Evolutionary conservation across 2,888 invertebrate genomes (phyloP).

Genomic region (Morpho deidamia): DNA sequence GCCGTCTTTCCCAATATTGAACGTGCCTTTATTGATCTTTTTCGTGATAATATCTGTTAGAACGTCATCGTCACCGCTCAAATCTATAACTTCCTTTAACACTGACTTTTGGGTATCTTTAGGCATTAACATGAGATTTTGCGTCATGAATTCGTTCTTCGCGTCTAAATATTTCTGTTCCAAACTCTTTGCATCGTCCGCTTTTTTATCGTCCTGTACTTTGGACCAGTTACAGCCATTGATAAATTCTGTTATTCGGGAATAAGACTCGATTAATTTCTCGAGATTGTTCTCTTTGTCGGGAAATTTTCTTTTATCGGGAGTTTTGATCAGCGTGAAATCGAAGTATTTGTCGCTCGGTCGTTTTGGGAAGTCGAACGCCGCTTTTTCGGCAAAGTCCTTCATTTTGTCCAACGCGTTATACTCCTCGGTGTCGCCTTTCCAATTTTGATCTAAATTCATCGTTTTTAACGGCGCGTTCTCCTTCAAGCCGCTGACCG

Average conservation of each 20-base stretch:
- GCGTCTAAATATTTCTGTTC: conserved; percentile 70
- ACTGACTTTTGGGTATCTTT: conserved; percentile 54
- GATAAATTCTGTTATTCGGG: conserved; percentile 68
- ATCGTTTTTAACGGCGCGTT: conserved; percentile 56
- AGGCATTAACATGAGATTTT: conserved; percentile 65
- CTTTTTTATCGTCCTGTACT: conserved; percentile 45
- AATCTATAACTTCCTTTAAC: conserved; percentile 59
- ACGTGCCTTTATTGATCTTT: conserved; percentile 56
- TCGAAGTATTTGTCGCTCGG: conserved; percentile 52
- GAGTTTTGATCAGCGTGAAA: conserved; percentile 46
- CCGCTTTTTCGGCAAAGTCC: conserved; percentile 70
- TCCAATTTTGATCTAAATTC: conserved; percentile 54
- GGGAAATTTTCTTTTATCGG: conserved; percentile 40
- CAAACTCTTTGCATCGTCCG: conserved; percentile 52
- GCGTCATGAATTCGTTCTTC: conserved; percentile 71
- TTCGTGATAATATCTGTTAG: conserved; percentile 53
- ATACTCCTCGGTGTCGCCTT: conserved; percentile 59
- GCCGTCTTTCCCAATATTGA: conserved; percentile 64
- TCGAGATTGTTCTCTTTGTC: conserved; percentile 61
- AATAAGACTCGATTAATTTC: conserved; percentile 64
- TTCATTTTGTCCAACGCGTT: conserved; percentile 75
- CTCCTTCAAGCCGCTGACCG: conserved; percentile 59
- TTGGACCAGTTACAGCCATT: conserved; percentile 73
- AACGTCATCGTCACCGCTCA: conserved; percentile 59
- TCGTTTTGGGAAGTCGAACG: conserved; percentile 64